Evolutionary conservation across 2,888 invertebrate genomes (phyloP), one percentile per base, ranked within the genome.

Genomic region (Cordilura impudica): DNA sequence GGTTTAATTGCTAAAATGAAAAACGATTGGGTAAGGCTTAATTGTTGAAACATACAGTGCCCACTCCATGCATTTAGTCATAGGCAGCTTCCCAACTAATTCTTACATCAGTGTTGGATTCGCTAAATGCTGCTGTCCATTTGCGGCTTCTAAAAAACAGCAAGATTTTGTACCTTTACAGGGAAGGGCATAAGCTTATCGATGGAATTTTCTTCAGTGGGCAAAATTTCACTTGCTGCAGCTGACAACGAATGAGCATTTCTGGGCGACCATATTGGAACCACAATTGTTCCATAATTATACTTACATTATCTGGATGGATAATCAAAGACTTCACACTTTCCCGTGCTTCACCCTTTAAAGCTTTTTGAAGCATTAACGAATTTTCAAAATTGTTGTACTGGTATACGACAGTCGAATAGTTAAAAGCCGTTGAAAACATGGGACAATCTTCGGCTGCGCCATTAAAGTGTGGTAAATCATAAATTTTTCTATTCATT

Each of bases 191-290:
- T n/a, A n/a, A 74, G 39, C 43, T 72, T 70, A 2, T 65, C 51
- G 3, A 65, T 16, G 10, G 49, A 51, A 16, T 65, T 51, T 26
- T 78, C 81, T 7, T 35, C 16, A 14, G 78, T 70, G 10, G 63
- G 16, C 6, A 31, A 47, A 53, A 78, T 43, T 51, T 71, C 71
- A 12, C 26, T 4, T 26, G 26, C 26, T 26, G 26, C 6, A 26
- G 6, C 26, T 26, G 26, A 6, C 26, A 26, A 80, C 78, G 14
- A 26, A 26, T 26, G 26, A 26, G 26, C 26, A 26, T 26, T 26
- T 6, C 26, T n/a, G 26, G 26, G 26, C 77, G 71, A 18, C 82
- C 81, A 63, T 80, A 80, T 10, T 65, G 67, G 35, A 81, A 65
- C 19, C 65, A 51, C 8, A 82, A 51, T 26, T 74, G 73, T 14